Base-by-base conservation (phyloP, 1,140 invertebrate species). In the Helicoverpa zea region DNA sequence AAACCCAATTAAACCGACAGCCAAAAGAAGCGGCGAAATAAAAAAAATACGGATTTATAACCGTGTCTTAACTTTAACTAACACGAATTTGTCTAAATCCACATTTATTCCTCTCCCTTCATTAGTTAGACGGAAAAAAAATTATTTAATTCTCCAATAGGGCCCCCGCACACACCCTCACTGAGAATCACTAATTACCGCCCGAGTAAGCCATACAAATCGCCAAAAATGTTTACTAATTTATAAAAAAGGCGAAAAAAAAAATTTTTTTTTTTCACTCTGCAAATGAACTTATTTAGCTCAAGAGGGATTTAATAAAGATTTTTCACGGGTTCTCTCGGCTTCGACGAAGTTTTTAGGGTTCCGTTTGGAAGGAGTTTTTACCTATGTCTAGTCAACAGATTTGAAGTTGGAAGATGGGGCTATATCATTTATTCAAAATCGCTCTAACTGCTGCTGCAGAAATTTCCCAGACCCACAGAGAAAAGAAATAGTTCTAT, bases 221-320 rank as follows among this genome's bases (percentile, higher is more conserved):
- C 89, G 90, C 85, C 86, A 89, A 90, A 86, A 94, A 94, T 94
- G 93, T 92, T 93, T 92, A 88, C 91, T 92, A 92, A 93, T 94
- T 94, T 89, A 87, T 84, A 88, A 92, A 91, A 91, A 89, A 88
- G 87, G 82, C 78, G n/a, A 75, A 66, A 76, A 64, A 87, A 72
- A 84, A 76, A 80, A 58, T 81, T 29, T 77, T 73, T 72, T 79
- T 83, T 81, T 89, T 86, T 83, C 83, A 88, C 86, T 86, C 87
- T 87, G 86, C 89, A 93, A 94, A 94, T 91, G 91, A 94, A 94
- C 91, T 93, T 94, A 93, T 94, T 94, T 93, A 93, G 90, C 89
- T 86, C 79, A 83, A 82, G 84, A 86, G 85, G 93, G 93, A 93
- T 94, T 94, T 94, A 92, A 92, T 94, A 94, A 93, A 91, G 91